Conservation (phyloP, 2,888 invertebrate species). For the Heliconius aoede region DNA sequence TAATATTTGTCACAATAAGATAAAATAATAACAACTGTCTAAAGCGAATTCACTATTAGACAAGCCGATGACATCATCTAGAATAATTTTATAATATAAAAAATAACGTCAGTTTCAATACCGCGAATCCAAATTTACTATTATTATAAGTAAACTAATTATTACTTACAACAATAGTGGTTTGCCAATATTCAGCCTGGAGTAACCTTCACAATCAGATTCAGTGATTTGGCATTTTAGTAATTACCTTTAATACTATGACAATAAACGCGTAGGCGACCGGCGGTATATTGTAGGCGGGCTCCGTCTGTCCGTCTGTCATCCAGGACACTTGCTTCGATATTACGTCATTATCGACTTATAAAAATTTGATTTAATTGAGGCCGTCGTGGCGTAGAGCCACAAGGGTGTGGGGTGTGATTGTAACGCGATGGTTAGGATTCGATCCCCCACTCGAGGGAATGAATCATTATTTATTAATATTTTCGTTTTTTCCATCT, state of each 20-base stretch:
- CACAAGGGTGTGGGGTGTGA: too few species aligned
- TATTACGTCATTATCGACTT: slow-evolving; percentile 52
- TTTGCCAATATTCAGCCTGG: slow-evolving; percentile 44
- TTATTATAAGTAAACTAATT: slow-evolving; percentile 43
- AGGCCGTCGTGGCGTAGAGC: too few species aligned
- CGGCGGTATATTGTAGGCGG: slow-evolving; percentile 47
- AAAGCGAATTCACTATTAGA: not conserved
- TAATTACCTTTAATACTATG: slow-evolving; percentile 47
- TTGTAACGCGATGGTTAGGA: too few species aligned
- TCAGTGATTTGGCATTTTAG: slow-evolving; percentile 50
- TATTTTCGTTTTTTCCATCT: too few species aligned
- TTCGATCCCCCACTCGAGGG: too few species aligned
- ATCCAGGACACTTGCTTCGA: slow-evolving; percentile 44
- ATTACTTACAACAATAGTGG: slow-evolving; percentile 44
- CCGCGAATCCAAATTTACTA: not conserved
- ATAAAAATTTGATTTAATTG: not conserved
- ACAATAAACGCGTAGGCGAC: slow-evolving; percentile 47
- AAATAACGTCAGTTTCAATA: not conserved
- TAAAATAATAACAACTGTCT: not conserved
- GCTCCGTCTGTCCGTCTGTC: slow-evolving; percentile 32
- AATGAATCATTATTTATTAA: too few species aligned
- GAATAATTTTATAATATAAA: not conserved
- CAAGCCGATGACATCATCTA: not conserved
- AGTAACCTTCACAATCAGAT: slow-evolving; percentile 47
- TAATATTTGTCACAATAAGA: too few species aligned